phyloP scores from a whole-genome alignment of 2,113 vertebrate species.

The Percopsis transmontana region DNA sequence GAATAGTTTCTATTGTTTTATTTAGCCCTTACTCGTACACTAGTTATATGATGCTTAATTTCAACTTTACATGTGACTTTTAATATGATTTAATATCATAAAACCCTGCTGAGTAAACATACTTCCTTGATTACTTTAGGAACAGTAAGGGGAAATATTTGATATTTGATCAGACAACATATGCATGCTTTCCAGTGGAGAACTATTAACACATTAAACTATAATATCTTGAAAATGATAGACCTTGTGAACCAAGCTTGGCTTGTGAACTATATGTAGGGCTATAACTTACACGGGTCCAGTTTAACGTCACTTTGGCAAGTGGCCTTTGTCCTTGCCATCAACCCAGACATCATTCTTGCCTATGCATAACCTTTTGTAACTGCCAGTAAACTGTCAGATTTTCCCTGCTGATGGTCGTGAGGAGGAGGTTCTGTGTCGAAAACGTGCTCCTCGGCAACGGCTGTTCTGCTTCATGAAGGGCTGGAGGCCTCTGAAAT shows the following conservation, averaged over 20 bases:
- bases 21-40: no score
- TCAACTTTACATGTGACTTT: no score
- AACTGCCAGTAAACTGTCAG: not conserved
- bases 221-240: no score
- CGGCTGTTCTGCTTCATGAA: not conserved
- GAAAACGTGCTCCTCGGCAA: not conserved
- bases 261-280: no score
- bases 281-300: not conserved
- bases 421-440: slow-evolving; percentile 14
- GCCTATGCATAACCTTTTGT: not conserved
- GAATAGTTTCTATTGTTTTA: no score
- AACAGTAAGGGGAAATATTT: no score
- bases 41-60: no score
- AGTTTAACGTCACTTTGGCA: not conserved
- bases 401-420: slow-evolving; percentile 10
- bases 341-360: not conserved
- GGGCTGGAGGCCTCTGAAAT: slow-evolving; percentile 12
- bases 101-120: not conserved
- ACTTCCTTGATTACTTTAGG: not conserved
- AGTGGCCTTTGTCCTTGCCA: not conserved
- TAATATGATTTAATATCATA: no score
- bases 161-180: not conserved
- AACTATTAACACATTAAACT: no score
- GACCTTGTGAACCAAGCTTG: no score
- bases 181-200: not conserved